Evolutionary conservation across 2,888 invertebrate species (phyloP), one percentile per base, ranked within the genome.

Genomic region (Aradus depressus): DNA sequence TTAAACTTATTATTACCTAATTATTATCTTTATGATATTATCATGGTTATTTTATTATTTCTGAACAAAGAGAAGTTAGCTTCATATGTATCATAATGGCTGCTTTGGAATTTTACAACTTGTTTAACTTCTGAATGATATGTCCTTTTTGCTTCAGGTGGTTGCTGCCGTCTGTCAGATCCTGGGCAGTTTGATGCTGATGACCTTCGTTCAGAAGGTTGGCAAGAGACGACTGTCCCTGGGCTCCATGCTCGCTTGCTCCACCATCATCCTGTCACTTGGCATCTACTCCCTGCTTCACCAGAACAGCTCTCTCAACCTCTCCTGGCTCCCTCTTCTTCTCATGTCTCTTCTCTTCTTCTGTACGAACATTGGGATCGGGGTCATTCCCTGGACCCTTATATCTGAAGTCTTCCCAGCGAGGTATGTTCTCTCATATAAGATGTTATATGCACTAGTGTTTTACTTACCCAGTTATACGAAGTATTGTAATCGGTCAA

Each of bases 351-450:
- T 65, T 1, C 60, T 74, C 41, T 67, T 69, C 3, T 60, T 69
- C 12, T 70, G 68, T 54, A 69, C 67, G 34, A 71, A 68, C 39
- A 4, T 64, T 6, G 67, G 67, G 1, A 61, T 67, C 5, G 64
- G 69, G 3, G 69, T 70, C 12, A 65, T 75, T 14, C 74, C 75
- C 1, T 77, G 76, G 75, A 70, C 74, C 52, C 59, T 76, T 37
- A 66, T 76, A 5, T 73, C 75, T 51, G 76, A 77, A 64, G 70
- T 77, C 5, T 76, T 76, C 57, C 75, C 75, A 0, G 72, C 74
- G 57, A 73, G 73, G 75, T 75, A 61, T 42, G 28, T n/a, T n/a
- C n/a, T n/a, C n/a, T n/a, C n/a, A n/a, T n/a, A n/a, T n/a, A n/a
- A n/a, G n/a, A n/a, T n/a, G n/a, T n/a, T n/a, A n/a, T n/a, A n/a